Base-by-base conservation (phyloP, 64 coral and sea anemone species). In the Pachyseris speciosa region DNA sequence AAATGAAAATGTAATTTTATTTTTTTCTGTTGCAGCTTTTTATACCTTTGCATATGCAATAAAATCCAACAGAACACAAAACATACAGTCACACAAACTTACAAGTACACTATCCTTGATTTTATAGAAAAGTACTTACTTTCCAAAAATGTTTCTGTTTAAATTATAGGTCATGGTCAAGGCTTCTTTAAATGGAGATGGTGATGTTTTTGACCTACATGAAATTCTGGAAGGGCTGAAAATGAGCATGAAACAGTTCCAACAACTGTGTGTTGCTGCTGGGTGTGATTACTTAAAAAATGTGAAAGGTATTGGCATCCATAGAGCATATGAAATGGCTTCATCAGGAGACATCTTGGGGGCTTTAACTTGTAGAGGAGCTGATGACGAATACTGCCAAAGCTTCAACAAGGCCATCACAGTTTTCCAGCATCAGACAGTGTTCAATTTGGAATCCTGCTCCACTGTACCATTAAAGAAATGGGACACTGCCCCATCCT, bases 391-490 rank as follows among this genome's bases (percentile, higher is more conserved):
- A 7, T 94, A 94, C 37, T 37, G 24, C 5, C 53, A 72, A 29
- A 39, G 26, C 13, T 94, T 89, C 58, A 44, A 27, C 2, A 83
- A 64, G 12, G 94, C 84, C 3, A 64, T 34, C 2, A 37, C 94
- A 44, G 75, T 95, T 28, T 91, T 91, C 59, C 0, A 25, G 1
- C 88, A 95, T 26, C 94, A 95, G 71, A 91, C 83, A 26, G 45
- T 95, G 49, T 87, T 95, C 20, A 42, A 95, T 87, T 15, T 85
- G n/a, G 51, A 20, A 7, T 22, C 43, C 31, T 59, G 49, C 8
- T 64, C 1, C 17, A 86, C 83, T 37, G 26, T 53, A 5, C 88
- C 88, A 44, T 63, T 84, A 19, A 51, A 78, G 33, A 55, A 44
- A 30, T 95, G 94, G 88, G 37, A 77, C 11, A 64, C 67, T 86